Base-by-base conservation (phyloP, 2,113 vertebrate genomes). In the Orientallactaga bullata region DNA sequence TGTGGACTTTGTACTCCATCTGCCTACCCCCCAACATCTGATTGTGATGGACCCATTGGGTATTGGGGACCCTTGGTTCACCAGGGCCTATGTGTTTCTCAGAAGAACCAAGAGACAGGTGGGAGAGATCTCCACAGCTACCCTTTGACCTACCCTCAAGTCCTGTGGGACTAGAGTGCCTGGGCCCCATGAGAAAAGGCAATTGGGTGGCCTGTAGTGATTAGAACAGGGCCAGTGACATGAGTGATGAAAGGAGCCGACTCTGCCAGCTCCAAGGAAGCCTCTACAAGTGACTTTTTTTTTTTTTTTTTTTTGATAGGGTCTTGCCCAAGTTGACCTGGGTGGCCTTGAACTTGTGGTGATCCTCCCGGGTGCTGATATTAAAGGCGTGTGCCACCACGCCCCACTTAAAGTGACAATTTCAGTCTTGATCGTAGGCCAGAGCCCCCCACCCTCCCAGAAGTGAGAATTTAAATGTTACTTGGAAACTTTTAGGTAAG, bases 161-260 rank as follows among this genome's bases (percentile, higher is more conserved):
- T 63, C 6, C 51, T 78, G 47, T 7, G 42, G 68, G 42, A 71
- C 10, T 1, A 1, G 30, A 65, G 61, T 20, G 66, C 60, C 71
- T 7, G 6, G 55, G 20, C 37, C 37, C 51, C n/a, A 2, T 5
- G 35, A 9, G 12, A 4, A 17, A 37, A 65, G 77, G 51, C 3
- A 28, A n/a, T 12, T 24, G 21, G 21, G 60, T 51, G 12, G 42
- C 24, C n/a, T 12, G 35, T 32, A n/a, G 21, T 21, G 0, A 6
- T 30, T 28, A 17, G 28, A 68, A 35, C 2, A 2, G n/a, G 37
- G 58, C 65, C 42, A 35, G 0, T 2, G 37, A 47, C 4, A 28
- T 6, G 26, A 13, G 2, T 7, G 5, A 7, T 12, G 66, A 1
- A 37, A 4, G 28, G 13, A 28, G 21, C 11, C 35, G 2, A 6